Evolutionary conservation across 2,888 invertebrate genomes (phyloP), one percentile per base, ranked within the genome.

Genomic region (Gymnoscelis rufifasciata): DNA sequence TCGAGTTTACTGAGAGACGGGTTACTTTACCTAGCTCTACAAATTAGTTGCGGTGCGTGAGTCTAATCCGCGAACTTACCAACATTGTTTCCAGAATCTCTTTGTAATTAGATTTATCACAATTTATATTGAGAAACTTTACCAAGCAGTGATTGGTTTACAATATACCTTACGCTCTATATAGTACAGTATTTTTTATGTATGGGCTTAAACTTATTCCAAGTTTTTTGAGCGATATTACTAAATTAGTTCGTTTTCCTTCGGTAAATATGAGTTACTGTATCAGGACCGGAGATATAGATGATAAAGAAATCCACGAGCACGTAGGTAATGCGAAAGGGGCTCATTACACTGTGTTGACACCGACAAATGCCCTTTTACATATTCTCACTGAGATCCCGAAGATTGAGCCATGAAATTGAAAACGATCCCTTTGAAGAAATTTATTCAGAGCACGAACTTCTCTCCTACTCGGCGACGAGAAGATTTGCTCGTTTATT

Each of bases 351-450:
- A 80, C 68, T 72, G 81, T 84, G 84, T 84, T 84, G 84, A 84
- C 84, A 83, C 78, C 83, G 83, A 84, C 83, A 84, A 84, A 86
- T 84, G 86, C 81, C 84, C 84, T 74, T 84, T 84, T 84, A 84
- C 84, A 83, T 86, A 84, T 83, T 86, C 84, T 76, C 78, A 71
- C 76, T 74, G 76, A 86, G 86, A 83, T 86, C 77, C 83, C 82
- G 79, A 83, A 86, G 86, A 88, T 87, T 83, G 83, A 88, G 84
- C 86, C 84, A 83, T 87, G 86, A 83, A 88, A 86, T 84, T 86
- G 87, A 86, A 88, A 87, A 87, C 86, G 86, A 87, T 82, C 87
- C 80, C 84, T 83, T 80, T 82, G 80, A 79, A 82, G 83, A 84
- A 87, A 88, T 88, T 86, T 86, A 88, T 87, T 87, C 87, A 70